Evolutionary conservation across 2,113 vertebrate genomes (phyloP), one percentile per base, ranked within the genome.

Genomic region (Polypterus bichir): DNA sequence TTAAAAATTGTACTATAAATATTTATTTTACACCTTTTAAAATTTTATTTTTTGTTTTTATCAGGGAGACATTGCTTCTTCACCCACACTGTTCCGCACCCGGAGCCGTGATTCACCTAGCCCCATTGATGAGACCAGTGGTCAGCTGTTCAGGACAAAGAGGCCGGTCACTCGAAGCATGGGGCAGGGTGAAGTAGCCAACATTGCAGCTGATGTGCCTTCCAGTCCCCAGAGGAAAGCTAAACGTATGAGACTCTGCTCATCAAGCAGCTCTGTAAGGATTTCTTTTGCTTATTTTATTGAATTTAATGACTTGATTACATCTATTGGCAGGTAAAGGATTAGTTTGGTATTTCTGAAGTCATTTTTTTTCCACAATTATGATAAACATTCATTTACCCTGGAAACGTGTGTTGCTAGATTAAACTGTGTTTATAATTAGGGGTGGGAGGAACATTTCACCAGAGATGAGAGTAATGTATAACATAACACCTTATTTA

Each of bases 211-310:
- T 46, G 88, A 93, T 0, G 76, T 89, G 44, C 68, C 86, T 0
- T 77, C 85, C 9, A 89, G 88, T n/a, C 82, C 87, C 0, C 77
- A 81, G 1, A 80, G 83, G 58, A 87, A 70, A 62, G 76, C 89
- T 64, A 98, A 97, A 71, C 83, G 91, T 2, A 57, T 86, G 0
- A 86, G 92, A 54, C 85, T 97, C 47, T 92, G 88, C 71, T 89
- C 91, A 1, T 71, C 83, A 54, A 74, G 88, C 74, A 82, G 89
- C 69, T 81, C 78, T 1, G 93, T 97, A 87, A 89, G 89, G 59
- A 59, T 11, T 53, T 11, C 1, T 27, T 27, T 27, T 27, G 27
- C 27, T 27, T 27, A 27, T 27, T 27, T 27, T 27, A 27, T 27
- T 27, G 27, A 27, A 27, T 27, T 27, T 27, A 27, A 27, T 27